Base-by-base conservation (phyloP, 2,113 vertebrate genomes). In the Polypterus senegalus region DNA sequence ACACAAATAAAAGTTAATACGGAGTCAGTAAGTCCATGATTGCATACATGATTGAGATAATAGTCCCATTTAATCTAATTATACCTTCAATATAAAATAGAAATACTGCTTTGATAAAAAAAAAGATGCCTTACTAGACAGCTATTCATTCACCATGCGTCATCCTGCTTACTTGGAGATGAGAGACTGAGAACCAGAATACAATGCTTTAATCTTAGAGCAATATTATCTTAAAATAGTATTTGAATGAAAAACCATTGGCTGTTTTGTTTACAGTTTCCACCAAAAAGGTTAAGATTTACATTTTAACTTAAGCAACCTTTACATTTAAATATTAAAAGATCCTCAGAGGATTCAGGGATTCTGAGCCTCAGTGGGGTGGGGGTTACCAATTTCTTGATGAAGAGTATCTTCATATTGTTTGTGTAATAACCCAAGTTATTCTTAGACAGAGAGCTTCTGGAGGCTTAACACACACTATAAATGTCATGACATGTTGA, bases 81-180 rank as follows among this genome's bases (percentile, higher is more conserved):
- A 45, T 44, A 46, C 58, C 45, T 46, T 10, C 6, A 54, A 59
- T 60, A 54, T 43, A 4, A 46, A 11, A 9, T 27, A 27, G 44
- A 65, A 6, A 51, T 48, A 52, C 6, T 59, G 63, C 63, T 65
- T 65, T 65, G 63, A 65, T 59, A 52, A 65, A 51, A 27, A n/a
- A n/a, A 48, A 46, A 58, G 58, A 64, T 53, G 49, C 49, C 46
- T 49, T 59, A 49, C 58, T 65, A 51, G 57, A 49, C 3, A 7
- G 48, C 44, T 5, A 10, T 7, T 44, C 6, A 5, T 9, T 4
- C 43, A 57, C 27, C 27, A 11, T 57, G 56, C 27, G 5, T 4
- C 43, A 57, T 9, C 27, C 56, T 57, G 56, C 27, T 44, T 4
- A 60, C 46, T 9, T 44, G 9, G 60, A 60, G 47, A 54, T 44